phyloP scores from a whole-genome alignment of 1,140 invertebrate genomes.

The Andrena cerasifolii region DNA sequence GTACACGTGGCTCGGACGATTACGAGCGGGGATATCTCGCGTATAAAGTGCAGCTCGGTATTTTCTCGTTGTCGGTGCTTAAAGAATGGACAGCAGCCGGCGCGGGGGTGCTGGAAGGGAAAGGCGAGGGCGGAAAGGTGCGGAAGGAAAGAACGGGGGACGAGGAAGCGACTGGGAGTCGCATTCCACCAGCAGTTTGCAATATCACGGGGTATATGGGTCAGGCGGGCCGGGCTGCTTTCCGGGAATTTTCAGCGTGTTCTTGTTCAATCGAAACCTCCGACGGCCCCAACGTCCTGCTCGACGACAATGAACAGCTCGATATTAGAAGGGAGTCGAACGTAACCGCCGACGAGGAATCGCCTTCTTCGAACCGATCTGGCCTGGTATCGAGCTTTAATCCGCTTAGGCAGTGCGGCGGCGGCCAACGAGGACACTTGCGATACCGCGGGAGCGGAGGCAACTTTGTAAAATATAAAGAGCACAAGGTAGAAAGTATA shows the following conservation, averaged over 20 bases:
- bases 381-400: conserved; percentile 2
- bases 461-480: too few relatives aligned
- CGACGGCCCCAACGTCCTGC: too few relatives aligned
- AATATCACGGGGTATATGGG: conserved; percentile 5
- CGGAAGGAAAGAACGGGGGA: background rate
- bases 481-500: background rate
- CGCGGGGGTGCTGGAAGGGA: too few relatives aligned
- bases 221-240: background rate
- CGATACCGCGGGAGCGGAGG: background rate
- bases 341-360: background rate
- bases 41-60: background rate
- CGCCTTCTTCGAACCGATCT: background rate
- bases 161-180: background rate
- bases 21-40: background rate
- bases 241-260: conserved; percentile 1
- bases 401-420: conserved; percentile 4
- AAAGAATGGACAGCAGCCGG: background rate
- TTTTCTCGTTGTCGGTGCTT: background rate
- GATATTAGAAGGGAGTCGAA: background rate
- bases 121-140: too few relatives aligned
- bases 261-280: conserved; percentile 15
- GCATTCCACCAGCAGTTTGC: conserved; percentile 4
- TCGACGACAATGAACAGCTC: background rate
- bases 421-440: background rate
- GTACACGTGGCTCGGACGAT: background rate